Base-by-base conservation (phyloP, 1,140 invertebrate species). In the Acromyrmex echinatior region DNA sequence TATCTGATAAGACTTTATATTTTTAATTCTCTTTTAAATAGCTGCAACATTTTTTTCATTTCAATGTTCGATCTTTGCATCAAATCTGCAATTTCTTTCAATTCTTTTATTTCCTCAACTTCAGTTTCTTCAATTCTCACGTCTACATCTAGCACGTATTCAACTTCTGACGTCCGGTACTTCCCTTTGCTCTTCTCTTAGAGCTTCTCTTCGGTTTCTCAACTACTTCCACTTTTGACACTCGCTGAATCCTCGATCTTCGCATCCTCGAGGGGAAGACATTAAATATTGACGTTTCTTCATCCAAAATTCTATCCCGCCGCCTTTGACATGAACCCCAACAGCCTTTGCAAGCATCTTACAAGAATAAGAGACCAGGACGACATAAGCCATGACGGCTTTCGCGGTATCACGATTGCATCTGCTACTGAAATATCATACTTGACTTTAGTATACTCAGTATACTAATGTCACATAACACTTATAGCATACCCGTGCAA, bases 271-370 rank as follows among this genome's bases (percentile, higher is more conserved):
- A 49, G 49, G 25, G 70, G 18, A 84, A 3, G 39, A 35, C 80
- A 76, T 84, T 84, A 84, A 84, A 76, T 76, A 84, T 84, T 84
- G 80, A 84, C 70, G 56, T 63, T 62, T 68, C 78, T 66, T 49
- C 56, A 74, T 84, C 56, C 56, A 74, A 84, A 84, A 84, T 84
- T 84, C 80, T 25, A 63, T 28, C 35, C 28, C 25, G n/a, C 25
- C 28, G n/a, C 39, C 80, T 84, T 84, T 74, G 80, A 84, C 53
- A 74, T 56, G 28, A 62, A 76, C 18, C 25, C 70, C 56, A 74
- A 74, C 70, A 82, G 25, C 39, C 12, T 45, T 45, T 71, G 70
- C 70, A 62, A 74, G 35, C 68, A 21, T 62, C 70, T 74, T 49
- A 58, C 39, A 10, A 31, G 39, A 35, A 62, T 76, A 84, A 76